Evolutionary conservation across 2,797 vertebrate species (phyloP).

Genomic region (Halcyon chelicuti): DNA sequence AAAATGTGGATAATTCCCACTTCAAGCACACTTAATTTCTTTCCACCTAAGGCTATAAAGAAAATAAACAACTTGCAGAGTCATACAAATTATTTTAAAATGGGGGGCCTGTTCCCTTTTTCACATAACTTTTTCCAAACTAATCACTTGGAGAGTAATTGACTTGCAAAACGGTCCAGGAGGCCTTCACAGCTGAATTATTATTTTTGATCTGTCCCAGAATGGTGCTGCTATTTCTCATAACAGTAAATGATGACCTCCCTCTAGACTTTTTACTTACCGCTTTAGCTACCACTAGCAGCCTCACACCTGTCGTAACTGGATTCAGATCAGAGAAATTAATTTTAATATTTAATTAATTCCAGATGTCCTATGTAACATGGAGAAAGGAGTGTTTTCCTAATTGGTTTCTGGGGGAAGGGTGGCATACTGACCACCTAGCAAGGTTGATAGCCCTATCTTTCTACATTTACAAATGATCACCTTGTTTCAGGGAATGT

Average conservation of each 20-base stretch:
- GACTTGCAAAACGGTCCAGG: conserved; percentile 58
- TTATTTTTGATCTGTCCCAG: conserved; percentile 64
- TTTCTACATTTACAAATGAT: conserved; percentile 7
- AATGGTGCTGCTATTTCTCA: conserved; percentile 65
- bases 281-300: conserved; percentile 50
- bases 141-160: conserved; percentile 49
- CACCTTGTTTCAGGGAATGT: conserved; percentile 8
- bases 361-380: conserved; percentile 63
- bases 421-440: neutral
- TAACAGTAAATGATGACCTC: conserved; percentile 62
- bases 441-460: neutral
- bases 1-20: conserved; percentile 61
- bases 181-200: conserved; percentile 56
- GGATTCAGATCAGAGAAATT: conserved; percentile 74
- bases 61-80: conserved; percentile 68
- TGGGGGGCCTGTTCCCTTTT: conserved; percentile 50
- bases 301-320: conserved; percentile 64
- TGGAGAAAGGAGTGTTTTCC: conserved; percentile 46
- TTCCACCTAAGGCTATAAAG: conserved; percentile 59
- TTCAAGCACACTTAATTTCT: conserved; percentile 61
- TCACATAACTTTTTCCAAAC: conserved; percentile 43
- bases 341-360: conserved; percentile 76
- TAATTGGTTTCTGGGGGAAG: conserved; percentile 5
- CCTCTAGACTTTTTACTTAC: conserved; percentile 38
- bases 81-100: conserved; percentile 58